Conservation (phyloP, 1,140 invertebrate genomes). For the Amphibalanus amphitrite region DNA sequence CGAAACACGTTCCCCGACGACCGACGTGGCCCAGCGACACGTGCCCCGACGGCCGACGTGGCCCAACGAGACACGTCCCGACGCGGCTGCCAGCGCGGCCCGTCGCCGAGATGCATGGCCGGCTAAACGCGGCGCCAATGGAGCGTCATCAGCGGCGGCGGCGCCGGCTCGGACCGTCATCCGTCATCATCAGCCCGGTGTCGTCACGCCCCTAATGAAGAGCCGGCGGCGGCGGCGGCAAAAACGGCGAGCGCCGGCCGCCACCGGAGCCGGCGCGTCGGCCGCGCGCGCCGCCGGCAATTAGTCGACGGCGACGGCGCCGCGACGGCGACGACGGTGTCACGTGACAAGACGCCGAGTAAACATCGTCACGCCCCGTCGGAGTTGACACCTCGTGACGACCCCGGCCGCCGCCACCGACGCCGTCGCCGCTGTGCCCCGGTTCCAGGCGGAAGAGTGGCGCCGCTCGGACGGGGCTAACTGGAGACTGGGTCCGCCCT, state of each 20-base stretch:
- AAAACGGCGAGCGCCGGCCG: neutral
- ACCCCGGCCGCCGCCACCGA: no score
- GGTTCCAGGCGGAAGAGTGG: no score
- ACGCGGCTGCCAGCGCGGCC: neutral
- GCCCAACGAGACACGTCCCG: no score
- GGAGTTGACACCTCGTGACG: no score
- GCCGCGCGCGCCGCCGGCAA: neutral
- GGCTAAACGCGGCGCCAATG: constrained; percentile 1
- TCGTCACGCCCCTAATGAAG: constrained; percentile 1
- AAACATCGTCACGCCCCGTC: no score
- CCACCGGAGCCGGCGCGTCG: neutral
- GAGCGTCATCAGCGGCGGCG: neutral
- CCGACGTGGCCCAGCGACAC: no score
- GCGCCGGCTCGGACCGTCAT: neutral
- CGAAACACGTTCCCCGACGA: no score
- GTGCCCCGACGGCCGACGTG: no score
- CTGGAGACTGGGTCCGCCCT: neutral
- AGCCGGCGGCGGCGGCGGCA: neutral
- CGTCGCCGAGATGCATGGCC: neutral
- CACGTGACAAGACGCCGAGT: neutral
- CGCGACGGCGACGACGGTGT: no score
- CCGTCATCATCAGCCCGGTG: neutral
- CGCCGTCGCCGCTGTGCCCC: no score
- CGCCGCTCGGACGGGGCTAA: neutral
- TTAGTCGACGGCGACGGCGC: neutral